Conservation (phyloP, 2,797 vertebrate species). For the Pteronotus mesoamericanus region DNA sequence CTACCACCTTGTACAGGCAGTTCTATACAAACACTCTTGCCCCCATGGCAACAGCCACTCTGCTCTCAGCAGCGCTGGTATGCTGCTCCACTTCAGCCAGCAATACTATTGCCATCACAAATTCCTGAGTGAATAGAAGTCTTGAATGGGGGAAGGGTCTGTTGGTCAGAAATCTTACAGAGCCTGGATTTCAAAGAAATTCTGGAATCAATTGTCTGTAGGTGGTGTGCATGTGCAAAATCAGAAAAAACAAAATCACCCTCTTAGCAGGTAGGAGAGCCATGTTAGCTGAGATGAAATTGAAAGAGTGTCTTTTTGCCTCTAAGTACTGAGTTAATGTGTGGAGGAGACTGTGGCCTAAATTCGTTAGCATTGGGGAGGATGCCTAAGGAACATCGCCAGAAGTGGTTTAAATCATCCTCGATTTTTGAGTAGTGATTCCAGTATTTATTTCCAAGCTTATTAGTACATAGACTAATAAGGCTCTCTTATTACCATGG, state of each 20-base stretch:
- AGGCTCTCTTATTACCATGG: neutral
- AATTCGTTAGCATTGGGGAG: constrained; percentile 18
- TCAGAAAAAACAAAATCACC: constrained; percentile 38
- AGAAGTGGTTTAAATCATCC: constrained; percentile 8
- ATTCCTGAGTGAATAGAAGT: constrained; percentile 57
- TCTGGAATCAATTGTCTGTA: constrained; percentile 41
- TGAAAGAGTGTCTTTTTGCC: constrained; percentile 46
- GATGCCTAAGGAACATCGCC: neutral
- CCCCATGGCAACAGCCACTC: constrained; percentile 53
- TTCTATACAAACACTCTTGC: constrained; percentile 35
- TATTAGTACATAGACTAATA: neutral
- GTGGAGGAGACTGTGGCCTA: neutral
- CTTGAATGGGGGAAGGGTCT: constrained; percentile 31
- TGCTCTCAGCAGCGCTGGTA: constrained; percentile 25
- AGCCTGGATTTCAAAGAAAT: constrained; percentile 39
- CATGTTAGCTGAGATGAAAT: neutral
- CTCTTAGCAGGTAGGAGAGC: neutral
- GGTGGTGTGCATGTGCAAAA: neutral
- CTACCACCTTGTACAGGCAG: constrained; percentile 9
- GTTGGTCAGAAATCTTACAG: constrained; percentile 45
- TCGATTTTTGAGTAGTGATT: neutral
- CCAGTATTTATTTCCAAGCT: constrained; percentile 18
- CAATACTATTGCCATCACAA: constrained; percentile 54
- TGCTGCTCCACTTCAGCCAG: constrained; percentile 14
- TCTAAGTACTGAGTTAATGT: constrained; percentile 48